Evolutionary conservation across 1,140 invertebrate genomes (phyloP), one percentile per base, ranked within the genome.

Genomic region (Cyphomyrmex costatus): DNA sequence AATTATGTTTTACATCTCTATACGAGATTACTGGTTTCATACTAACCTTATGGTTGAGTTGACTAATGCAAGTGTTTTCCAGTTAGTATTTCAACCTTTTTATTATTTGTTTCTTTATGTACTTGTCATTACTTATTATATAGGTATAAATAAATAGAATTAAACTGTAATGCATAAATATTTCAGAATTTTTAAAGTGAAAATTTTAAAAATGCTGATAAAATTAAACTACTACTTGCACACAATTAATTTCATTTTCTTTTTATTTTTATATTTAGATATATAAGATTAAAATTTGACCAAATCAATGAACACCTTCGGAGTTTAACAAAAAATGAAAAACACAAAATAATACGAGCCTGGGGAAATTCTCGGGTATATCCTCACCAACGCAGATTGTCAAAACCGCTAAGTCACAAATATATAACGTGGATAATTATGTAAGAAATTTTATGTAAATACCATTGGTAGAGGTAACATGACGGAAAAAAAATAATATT

Each of bases 201-300:
- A 42, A 42, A 42, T 30, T 63, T 19, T 30, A 6, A 63, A 63
- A 30, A 19, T 30, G 19, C 3, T 30, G 10, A 19, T 30, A 19
- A 3, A 61, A 19, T 63, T 6, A 30, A 21, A 27, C 14, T 30
- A 0, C 16, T 8, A 8, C 4, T 36, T 65, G 19, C 3, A n/a
- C n/a, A n/a, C n/a, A n/a, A 65, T 14, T 63, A 63, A 73, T 33
- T 33, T 53, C 1, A n/a, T 33, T 56, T 56, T 36, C n/a, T 6
- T 16, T 36, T 3, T 8, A n/a, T 8, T 65, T 51, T 30, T 30
- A 27, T 12, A 19, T 65, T 30, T 78, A 78, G 60, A 46, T 78
- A 78, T 2, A 65, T 7, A 63, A 36, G 24, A 61, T 66, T 66
- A 24, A 79, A 61, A 10, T 51, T 79, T 53, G 60, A 79, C 19